Evolutionary conservation across 2,113 vertebrate genomes (phyloP).

Genomic region (Gavialis gangeticus): DNA sequence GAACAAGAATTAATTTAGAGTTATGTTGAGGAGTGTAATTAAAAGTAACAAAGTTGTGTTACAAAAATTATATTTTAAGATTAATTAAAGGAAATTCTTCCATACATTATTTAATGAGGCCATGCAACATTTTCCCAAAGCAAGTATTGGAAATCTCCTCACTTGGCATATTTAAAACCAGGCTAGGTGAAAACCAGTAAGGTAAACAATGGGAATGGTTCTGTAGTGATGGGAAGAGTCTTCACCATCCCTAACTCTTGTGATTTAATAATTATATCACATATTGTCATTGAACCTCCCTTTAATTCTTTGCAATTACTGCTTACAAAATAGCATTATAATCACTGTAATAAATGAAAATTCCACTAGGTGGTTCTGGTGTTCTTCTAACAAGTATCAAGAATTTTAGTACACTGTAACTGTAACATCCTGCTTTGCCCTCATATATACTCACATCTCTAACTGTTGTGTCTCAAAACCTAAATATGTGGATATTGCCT

Average conservation of each 20-base stretch:
- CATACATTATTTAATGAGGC: no score
- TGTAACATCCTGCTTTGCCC: neutral
- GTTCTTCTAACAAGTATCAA: constrained; percentile 62
- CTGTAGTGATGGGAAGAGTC: neutral
- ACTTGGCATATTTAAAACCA: neutral
- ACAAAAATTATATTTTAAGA: neutral
- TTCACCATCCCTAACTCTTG: neutral
- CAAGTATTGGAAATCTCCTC: neutral
- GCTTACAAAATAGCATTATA: neutral
- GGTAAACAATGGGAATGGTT: neutral
- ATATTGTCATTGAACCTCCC: neutral
- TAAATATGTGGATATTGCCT: neutral
- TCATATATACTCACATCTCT: neutral
- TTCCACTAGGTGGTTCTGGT: constrained; percentile 82
- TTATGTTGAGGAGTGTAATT: neutral
- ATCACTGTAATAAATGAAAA: constrained; percentile 68
- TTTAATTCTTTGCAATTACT: neutral
- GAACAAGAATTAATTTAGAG: neutral
- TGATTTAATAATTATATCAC: neutral
- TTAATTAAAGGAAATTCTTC: neutral
- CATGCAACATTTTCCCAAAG: neutral
- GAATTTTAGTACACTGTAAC: accelerated
- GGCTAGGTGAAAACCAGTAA: neutral
- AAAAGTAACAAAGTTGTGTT: neutral
- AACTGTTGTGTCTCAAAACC: neutral